Conservation (phyloP, 2,888 invertebrate genomes). For the Noctua comes region DNA sequence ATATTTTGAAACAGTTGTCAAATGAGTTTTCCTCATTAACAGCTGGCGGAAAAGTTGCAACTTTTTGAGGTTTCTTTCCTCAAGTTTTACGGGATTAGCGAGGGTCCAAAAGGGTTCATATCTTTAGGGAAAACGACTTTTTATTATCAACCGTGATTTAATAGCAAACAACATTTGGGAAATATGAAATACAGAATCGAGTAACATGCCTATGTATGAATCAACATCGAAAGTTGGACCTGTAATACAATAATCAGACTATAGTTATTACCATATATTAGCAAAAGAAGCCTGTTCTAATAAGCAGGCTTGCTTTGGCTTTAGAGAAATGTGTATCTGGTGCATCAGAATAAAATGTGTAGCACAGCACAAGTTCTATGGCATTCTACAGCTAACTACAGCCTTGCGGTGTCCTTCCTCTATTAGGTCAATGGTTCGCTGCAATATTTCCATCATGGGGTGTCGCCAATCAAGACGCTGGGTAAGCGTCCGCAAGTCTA, state of each 20-base stretch:
- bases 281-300: neutral
- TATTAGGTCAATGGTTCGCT: neutral
- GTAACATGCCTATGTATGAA: neutral
- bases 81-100: constrained; percentile 42
- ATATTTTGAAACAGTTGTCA: constrained; percentile 9
- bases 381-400: neutral
- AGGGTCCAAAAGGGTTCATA: constrained; percentile 17
- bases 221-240: neutral
- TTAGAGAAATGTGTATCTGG: neutral
- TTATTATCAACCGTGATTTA: constrained; percentile 6
- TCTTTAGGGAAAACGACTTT: neutral
- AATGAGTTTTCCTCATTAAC: constrained; percentile 22
- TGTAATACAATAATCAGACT: neutral
- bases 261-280: neutral
- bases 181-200: neutral
- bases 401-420: neutral
- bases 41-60: constrained; percentile 8
- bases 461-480: neutral
- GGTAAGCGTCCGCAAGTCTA: too few species aligned
- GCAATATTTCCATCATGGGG: neutral
- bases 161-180: neutral
- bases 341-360: constrained; percentile 1
- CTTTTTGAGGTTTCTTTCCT: constrained; percentile 29
- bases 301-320: neutral
- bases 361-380: constrained; percentile 3